Evolutionary conservation across 2,797 vertebrate genomes (phyloP), one percentile per base, ranked within the genome.

Genomic region (Premnoplex brunnescens): DNA sequence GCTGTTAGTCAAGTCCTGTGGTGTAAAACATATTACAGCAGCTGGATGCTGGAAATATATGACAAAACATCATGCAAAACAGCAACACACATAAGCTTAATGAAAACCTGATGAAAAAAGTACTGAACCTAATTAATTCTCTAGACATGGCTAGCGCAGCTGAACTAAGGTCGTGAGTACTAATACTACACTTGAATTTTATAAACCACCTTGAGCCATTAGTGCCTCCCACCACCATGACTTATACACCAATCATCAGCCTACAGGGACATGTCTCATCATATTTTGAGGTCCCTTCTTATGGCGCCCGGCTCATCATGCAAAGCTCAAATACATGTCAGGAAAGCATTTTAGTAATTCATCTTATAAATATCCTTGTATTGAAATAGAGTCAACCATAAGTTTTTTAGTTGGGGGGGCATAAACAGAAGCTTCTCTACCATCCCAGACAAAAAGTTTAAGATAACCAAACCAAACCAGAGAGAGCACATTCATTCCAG

Each of bases 31-130:
- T 19, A 79, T 58, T 66, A 71, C 4, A 5, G 82, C 79, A 74
- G 44, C 56, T 89, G 68, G 62, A 73, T 64, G 75, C 68, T 80
- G 62, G 56, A 81, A 91, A 80, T 14, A 19, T 28, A 52, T 8
- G 88, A 68, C 64, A 84, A 95, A 89, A 89, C 46, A 72, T 36
- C 68, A 89, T 7, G 2, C 85, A 74, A 86, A 94, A 77, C 56
- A 89, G 60, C 54, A 80, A 91, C 1, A 27, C 44, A 83, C 41
- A 54, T 49, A 88, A 81, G 44, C 76, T 67, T 93, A 96, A 96
- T 94, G 74, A 91, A 95, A 94, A 77, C 67, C 63, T 88, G 76
- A 92, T 75, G 82, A 97, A 91, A 77, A 64, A 78, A 54, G 55
- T 44, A 76, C 55, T 17, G 41, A 79, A 85, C 26, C 28, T 79